Evolutionary conservation across 1,140 invertebrate genomes (phyloP).

Genomic region (Brachionus rubens): DNA sequence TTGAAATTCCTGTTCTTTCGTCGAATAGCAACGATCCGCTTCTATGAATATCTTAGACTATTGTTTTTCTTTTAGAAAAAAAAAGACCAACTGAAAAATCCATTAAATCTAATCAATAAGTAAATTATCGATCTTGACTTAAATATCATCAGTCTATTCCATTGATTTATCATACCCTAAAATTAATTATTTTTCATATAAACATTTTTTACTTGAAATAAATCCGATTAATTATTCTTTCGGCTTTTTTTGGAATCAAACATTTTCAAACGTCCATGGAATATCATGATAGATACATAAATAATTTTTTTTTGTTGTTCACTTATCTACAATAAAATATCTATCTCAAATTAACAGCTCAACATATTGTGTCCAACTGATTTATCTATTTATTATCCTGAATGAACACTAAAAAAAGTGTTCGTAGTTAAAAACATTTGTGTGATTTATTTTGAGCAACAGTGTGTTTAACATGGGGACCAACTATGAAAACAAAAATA

Average conservation of each 20-base stretch:
- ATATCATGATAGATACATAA: too few species aligned
- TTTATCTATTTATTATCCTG: not conserved
- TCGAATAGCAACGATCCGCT: too few species aligned
- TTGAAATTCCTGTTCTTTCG: conserved; percentile 25
- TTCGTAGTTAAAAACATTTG: not conserved
- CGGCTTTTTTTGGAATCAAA: too few species aligned
- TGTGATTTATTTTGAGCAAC: not conserved
- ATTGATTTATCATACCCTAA: conserved; percentile 18
- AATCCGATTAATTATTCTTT: not conserved
- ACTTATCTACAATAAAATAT: conserved; percentile 9
- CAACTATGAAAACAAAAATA: conserved; percentile 29
- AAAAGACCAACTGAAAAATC: conserved; percentile 41
- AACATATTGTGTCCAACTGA: not conserved
- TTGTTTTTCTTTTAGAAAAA: not conserved
- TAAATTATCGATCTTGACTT: conserved; percentile 43
- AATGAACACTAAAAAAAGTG: not conserved
- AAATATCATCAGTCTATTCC: conserved; percentile 37
- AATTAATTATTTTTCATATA: conserved; percentile 35
- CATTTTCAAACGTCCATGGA: too few species aligned
- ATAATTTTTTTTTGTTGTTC: too few species aligned
- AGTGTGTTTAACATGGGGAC: not conserved
- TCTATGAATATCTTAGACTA: not conserved
- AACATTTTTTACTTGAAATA: conserved; percentile 29
- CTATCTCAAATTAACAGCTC: conserved; percentile 13
- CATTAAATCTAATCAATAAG: conserved; percentile 40